Base-by-base conservation (phyloP, 1,140 invertebrate genomes). In the Pachyrhynchus sulphureomaculatus region DNA sequence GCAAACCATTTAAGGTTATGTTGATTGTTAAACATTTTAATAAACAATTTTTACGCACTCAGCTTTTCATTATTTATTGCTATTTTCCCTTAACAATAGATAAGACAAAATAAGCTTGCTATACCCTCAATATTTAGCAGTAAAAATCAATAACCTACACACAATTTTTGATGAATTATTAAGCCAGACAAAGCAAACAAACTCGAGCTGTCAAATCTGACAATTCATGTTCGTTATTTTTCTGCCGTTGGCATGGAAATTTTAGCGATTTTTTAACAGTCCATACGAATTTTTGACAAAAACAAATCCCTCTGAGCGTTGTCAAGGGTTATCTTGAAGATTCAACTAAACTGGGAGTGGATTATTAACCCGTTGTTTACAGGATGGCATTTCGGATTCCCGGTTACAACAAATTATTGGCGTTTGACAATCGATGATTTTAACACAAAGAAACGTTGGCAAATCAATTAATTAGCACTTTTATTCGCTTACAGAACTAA, bases 351-450 rank as follows among this genome's bases (percentile, higher is more conserved):
- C 42, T 53, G 17, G 24, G 36, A 45, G 42, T 34, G 13, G 8
- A 41, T 37, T 53, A 1, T 34, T 49, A n/a, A n/a, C 0, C 51
- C 34, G 58, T 68, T 72, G 68, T 73, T 71, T 71, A 68, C 65
- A 55, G 61, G 62, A 74, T 75, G 73, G 74, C 72, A 74, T 71
- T 73, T 75, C 68, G 68, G 63, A 73, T 71, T 74, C 68, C 68
- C 71, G 70, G 72, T 69, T 57, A 60, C 55, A 70, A 70, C 68
- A 68, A 73, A 74, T 69, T 69, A 74, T 73, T 72, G 70, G 71
- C 70, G 66, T 69, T 69, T 74, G 72, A 71, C 72, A 73, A 68
- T 64, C 41, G 58, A 62, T 62, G 36, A 57, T 58, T 64, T 61
- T 67, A 47, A 72, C 68, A 75, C 71, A 75, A 74, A 74, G 70